Evolutionary conservation across 1,140 invertebrate genomes (phyloP).

Genomic region (Phymastichus coffea): DNA sequence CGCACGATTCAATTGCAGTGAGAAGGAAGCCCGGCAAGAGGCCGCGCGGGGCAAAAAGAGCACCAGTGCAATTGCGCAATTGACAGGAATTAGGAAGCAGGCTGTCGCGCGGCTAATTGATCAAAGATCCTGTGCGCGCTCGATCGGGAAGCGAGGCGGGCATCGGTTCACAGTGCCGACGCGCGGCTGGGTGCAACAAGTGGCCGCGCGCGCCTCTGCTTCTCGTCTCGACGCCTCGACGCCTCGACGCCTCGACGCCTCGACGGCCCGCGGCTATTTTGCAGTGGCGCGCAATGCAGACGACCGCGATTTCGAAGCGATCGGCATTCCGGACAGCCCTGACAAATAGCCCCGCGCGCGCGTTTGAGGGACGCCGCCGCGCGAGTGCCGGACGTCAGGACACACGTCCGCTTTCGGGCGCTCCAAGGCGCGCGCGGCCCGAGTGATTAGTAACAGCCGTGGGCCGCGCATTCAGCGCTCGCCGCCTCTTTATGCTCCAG

Average conservation of each 20-base stretch:
- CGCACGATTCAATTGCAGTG: too few relatives aligned
- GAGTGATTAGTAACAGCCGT: constrained; percentile 50
- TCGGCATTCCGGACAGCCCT: neutral
- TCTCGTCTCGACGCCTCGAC: too few relatives aligned
- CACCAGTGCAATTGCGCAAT: neutral
- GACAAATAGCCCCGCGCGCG: neutral
- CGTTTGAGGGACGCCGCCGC: too few relatives aligned
- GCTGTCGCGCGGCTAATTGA: neutral
- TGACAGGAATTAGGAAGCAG: constrained; percentile 4
- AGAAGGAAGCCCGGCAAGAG: neutral
- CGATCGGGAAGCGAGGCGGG: neutral
- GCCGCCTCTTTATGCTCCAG: constrained; percentile 33
- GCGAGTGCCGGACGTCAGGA: too few relatives aligned
- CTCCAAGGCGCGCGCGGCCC: constrained; percentile 18
- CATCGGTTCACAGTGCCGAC: constrained; percentile 15
- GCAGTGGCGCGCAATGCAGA: constrained; percentile 24
- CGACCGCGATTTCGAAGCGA: neutral
- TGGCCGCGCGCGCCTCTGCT: constrained; percentile 35
- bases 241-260: too few relatives aligned
- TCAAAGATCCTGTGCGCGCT: neutral
- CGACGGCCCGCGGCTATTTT: neutral
- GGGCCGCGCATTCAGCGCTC: constrained; percentile 38
- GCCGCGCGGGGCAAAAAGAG: neutral
- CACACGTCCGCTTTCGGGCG: too few relatives aligned
- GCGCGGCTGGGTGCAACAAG: constrained; percentile 41